Conservation (phyloP, 2,888 invertebrate genomes). For the Drosophila maculinotata region DNA sequence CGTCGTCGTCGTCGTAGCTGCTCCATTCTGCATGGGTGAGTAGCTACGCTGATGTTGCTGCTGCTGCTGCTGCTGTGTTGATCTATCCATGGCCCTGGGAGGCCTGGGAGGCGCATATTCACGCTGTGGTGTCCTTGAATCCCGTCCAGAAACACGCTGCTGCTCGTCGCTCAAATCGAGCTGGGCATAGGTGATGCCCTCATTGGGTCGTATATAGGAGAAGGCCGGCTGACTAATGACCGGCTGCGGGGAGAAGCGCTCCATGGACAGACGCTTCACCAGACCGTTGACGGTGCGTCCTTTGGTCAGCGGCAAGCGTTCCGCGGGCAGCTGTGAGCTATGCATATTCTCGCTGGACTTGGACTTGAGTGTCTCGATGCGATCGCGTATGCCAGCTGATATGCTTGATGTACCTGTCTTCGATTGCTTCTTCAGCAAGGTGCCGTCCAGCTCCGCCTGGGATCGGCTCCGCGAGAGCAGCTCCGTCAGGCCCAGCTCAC, state of each 20-base stretch:
- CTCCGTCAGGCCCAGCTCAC: constrained; percentile 74
- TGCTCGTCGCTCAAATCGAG: constrained; percentile 85
- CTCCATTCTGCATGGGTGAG: constrained; percentile 51
- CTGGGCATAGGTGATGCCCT: constrained; percentile 91
- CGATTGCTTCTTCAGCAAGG: constrained; percentile 83
- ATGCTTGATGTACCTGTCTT: constrained; percentile 60
- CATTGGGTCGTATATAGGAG: constrained; percentile 90
- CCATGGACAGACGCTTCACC: constrained; percentile 91
- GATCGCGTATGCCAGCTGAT: constrained; percentile 84
- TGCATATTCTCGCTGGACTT: constrained; percentile 88
- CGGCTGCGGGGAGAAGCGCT: constrained; percentile 89
- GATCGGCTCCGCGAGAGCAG: constrained; percentile 77
- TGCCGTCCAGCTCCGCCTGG: constrained; percentile 83
- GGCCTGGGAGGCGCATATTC: constrained; percentile 57
- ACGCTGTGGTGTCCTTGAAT: constrained; percentile 62
- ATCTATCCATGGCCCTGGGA: constrained; percentile 51
- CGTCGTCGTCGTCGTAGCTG: constrained; percentile 71
- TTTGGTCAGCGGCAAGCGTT: constrained; percentile 89
- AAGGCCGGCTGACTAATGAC: constrained; percentile 92
- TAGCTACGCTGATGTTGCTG: constrained; percentile 59
- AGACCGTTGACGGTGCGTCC: constrained; percentile 91
- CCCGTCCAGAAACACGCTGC: constrained; percentile 48
- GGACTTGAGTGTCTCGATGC: constrained; percentile 75
- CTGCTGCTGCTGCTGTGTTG: constrained; percentile 22
- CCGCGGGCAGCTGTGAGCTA: constrained; percentile 90